Evolutionary conservation across 2,797 vertebrate species (phyloP), one percentile per base, ranked within the genome.

Genomic region (Tenualosa thibaudeaui): DNA sequence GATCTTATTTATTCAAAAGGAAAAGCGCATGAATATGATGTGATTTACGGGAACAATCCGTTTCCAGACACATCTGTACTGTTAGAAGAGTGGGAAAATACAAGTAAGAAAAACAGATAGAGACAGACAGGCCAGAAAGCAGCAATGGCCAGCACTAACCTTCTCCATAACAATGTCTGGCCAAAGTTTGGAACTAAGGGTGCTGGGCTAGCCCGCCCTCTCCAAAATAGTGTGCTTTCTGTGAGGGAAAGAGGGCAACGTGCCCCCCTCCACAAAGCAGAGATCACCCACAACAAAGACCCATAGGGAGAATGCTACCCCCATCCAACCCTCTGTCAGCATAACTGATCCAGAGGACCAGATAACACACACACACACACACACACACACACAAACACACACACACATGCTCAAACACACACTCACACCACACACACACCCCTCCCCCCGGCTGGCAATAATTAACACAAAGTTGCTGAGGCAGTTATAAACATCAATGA

Each of bases 311-410:
- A 46, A 17, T 19, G 40, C 40, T 46, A 78, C 71, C 40, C 71
- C 71, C 15, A 78, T 87, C 90, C 90, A 86, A 51, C 88, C 87
- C 89, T 89, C 89, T 90, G 93, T 93, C 93, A 93, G 93, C 93
- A 93, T 88, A 89, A 93, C 91, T 91, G 81, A 82, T 85, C 85
- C 86, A 22, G 85, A 43, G 37, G 78, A 31, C 71, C 71, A 78
- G 71, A 43, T 78, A 40, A 31, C 17, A 19, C 15, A 78, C 40
- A 46, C 37, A 78, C 71, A 78, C 68, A 43, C 17, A 75, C 40
- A 75, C 68, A 17, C 17, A 75, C 37, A 75, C 68, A 75, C 40
- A 75, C 68, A 75, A 3, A 75, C 40, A 75, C 40, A 60, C 56
- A 60, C 17, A 78, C 71, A 78, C 71, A 68, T 3, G 17, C 37